phyloP scores from a whole-genome alignment of 2,888 invertebrate genomes.

The Papilio elwesi region DNA sequence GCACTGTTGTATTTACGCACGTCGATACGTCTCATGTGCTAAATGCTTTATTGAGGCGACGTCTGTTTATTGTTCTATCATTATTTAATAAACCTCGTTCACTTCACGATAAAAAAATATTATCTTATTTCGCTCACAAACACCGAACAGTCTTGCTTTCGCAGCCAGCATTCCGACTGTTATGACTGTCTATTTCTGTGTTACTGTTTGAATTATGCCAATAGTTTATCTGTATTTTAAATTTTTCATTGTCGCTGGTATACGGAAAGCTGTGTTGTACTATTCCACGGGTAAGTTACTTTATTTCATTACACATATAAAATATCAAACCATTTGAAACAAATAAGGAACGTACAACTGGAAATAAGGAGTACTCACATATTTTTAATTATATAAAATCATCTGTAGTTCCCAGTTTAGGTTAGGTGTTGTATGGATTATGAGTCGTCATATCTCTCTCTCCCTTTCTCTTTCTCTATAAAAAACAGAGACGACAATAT shows the following conservation, averaged over 20 bases:
- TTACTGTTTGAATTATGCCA: slow-evolving; percentile 38
- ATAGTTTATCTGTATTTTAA: slow-evolving; percentile 48
- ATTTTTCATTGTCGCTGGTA: slow-evolving; percentile 45
- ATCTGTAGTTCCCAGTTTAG: no score
- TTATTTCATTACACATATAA: not conserved
- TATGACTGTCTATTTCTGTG: slow-evolving; percentile 2
- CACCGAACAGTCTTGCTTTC: not conserved
- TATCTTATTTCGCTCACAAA: slow-evolving; percentile 14
- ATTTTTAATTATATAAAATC: no score
- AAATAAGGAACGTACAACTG: no score
- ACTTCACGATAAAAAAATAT: slow-evolving; percentile 33
- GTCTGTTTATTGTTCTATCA: slow-evolving; percentile 31
- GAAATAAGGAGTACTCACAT: no score
- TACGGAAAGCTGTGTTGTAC: slow-evolving; percentile 41
- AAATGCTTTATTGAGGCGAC: slow-evolving; percentile 22
- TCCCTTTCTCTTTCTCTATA: no score
- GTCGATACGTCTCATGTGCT: slow-evolving; percentile 31
- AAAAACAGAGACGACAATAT: no score
- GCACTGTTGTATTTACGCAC: slow-evolving; percentile 34
- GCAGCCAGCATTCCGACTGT: not conserved
- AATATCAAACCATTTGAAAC: no score
- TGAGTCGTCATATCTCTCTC: no score
- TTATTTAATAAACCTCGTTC: slow-evolving; percentile 22
- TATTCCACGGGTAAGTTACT: slow-evolving; percentile 44
- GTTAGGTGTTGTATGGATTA: no score